phyloP scores from a whole-genome alignment of 2,113 vertebrate species.

The Lutjanus erythropterus region DNA sequence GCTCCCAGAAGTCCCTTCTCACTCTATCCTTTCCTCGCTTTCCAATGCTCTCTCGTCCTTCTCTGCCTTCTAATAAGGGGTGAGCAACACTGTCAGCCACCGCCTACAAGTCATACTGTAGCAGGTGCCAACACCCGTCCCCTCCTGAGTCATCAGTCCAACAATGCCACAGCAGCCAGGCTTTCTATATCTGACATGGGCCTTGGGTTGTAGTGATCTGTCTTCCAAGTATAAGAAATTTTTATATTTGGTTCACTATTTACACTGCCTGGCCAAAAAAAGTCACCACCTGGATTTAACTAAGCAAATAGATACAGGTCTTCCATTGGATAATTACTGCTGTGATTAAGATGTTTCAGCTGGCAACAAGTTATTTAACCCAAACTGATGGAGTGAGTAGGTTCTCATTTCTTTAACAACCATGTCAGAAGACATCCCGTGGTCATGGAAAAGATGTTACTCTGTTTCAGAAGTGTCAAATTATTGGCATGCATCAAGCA shows the following conservation, averaged over 20 bases:
- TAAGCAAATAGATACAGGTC: no score
- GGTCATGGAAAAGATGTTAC: no score
- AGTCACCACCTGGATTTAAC: no score
- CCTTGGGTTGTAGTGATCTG: not conserved
- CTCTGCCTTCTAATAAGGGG: slow-evolving; percentile 90
- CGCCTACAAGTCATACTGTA: slow-evolving; percentile 53
- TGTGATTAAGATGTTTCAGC: no score
- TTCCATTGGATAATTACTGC: no score
- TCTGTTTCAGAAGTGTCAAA: no score
- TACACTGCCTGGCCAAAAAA: no score
- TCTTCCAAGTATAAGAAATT: not conserved
- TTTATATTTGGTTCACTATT: not conserved
- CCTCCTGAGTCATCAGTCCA: not conserved
- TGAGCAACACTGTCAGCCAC: slow-evolving; percentile 86
- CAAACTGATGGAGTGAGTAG: no score
- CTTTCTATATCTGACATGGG: slow-evolving; percentile 12
- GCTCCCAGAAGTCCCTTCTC: slow-evolving; percentile 92
- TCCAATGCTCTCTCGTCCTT: slow-evolving; percentile 93
- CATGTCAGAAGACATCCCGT: no score
- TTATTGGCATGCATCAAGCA: no score
- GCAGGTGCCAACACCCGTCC: slow-evolving; percentile 42
- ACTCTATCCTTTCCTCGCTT: slow-evolving; percentile 93
- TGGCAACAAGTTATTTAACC: no score
- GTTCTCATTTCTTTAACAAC: no score
- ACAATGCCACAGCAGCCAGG: slow-evolving; percentile 6